Evolutionary conservation across 2,113 vertebrate species (phyloP), one percentile per base, ranked within the genome.

Genomic region (Nothocercus nigrocapillus): DNA sequence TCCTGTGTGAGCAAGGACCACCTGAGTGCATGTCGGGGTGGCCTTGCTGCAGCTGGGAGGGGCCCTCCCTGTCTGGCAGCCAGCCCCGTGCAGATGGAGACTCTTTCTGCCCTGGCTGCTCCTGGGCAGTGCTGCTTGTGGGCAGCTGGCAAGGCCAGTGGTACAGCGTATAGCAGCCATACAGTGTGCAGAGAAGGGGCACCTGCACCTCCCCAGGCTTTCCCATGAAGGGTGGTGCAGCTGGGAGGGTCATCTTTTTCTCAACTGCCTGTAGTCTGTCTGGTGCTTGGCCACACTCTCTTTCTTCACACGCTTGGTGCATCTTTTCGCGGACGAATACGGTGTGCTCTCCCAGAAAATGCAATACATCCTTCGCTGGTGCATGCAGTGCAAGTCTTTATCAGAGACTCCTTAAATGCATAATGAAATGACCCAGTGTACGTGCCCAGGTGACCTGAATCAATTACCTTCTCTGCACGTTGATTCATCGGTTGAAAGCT

Each of bases 401-500:
- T 91, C 88, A 82, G 80, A 68, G 73, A 11, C 70, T 93, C 82
- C 94, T 96, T 96, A 97, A 97, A 49, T 64, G 44, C 17, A 2
- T 73, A 64, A 58, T 82, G n/a, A 84, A 91, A 56, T 83, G 78
- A 62, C 28, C 78, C 53, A 63, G 28, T 73, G 63, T 95, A 76
- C 82, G 56, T 63, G 56, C 5, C 1, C 40, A 58, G 68, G 73
- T 86, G 59, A 88, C 81, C 93, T 94, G 72, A 89, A 75, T 53
- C 83, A 90, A 47, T 80, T 96, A 76, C 59, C 13, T 87, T 87
- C 75, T 94, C 80, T 89, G 56, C 54, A 45, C 54, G 51, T 38
- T 82, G 59, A 90, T 96, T 97, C 82, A 85, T 88, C 3, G 11
- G 22, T 80, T 85, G 94, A 88, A 59, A 21, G 76, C 56, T 90